Conservation (phyloP, 2,888 invertebrate species). For the Lysandra coridon region DNA sequence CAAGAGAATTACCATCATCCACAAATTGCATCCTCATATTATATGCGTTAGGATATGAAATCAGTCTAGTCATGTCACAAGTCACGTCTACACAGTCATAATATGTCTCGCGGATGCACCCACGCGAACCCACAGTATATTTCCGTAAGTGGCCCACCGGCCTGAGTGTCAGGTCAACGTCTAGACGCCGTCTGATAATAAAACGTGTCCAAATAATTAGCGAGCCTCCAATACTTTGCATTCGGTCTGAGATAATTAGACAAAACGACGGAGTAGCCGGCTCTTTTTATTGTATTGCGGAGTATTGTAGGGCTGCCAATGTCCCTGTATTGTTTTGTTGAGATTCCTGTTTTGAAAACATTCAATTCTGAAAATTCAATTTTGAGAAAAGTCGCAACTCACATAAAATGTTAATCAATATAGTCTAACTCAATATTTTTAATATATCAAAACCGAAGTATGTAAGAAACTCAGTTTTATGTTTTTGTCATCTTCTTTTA, state of each 20-base stretch:
- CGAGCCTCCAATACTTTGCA: slow-evolving; percentile 49
- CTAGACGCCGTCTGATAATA: slow-evolving; percentile 51
- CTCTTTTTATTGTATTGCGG: slow-evolving; percentile 43
- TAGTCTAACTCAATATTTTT: not conserved
- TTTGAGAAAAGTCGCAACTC: no score
- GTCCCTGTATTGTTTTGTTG: not conserved
- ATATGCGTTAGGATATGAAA: not conserved
- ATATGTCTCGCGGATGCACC: not conserved
- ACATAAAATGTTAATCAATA: no score
- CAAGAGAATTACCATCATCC: no score
- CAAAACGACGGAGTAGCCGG: slow-evolving; percentile 41
- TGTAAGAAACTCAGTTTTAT: not conserved
- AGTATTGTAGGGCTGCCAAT: slow-evolving; percentile 48
- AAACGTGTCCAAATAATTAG: slow-evolving; percentile 48
- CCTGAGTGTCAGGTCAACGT: slow-evolving; percentile 39
- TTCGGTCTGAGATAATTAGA: slow-evolving; percentile 47
- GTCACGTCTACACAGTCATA: not conserved
- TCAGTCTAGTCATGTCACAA: not conserved
- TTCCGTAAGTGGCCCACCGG: slow-evolving; percentile 19
- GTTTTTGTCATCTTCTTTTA: not conserved
- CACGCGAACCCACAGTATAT: slow-evolving; percentile 19
- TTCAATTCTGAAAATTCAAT: no score
- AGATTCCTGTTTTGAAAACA: not conserved
- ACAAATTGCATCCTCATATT: no score
- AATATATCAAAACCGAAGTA: not conserved